phyloP scores from a whole-genome alignment of 2,888 invertebrate genomes.

The Himalopsyche tibetana region DNA sequence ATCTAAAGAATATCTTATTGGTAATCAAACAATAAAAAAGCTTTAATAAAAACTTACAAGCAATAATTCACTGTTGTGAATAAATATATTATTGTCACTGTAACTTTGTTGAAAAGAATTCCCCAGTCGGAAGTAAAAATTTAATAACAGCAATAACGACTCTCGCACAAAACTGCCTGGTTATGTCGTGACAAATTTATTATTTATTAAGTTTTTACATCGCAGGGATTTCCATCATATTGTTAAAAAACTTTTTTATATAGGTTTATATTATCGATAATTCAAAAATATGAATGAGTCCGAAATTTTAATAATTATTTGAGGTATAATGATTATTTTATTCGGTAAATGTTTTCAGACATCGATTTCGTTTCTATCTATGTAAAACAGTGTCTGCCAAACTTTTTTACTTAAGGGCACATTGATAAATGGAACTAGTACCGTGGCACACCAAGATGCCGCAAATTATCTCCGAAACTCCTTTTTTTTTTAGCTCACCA shows the following conservation, averaged over 20 bases:
- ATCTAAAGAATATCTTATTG: background rate
- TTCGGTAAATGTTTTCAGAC: too few species aligned
- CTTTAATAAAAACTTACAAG: background rate
- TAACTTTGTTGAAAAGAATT: background rate
- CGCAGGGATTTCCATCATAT: background rate
- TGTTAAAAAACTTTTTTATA: background rate
- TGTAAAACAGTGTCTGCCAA: too few species aligned
- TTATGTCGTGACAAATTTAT: slow-evolving; percentile 5
- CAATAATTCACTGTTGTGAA: background rate
- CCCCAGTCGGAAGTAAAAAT: slow-evolving; percentile 4
- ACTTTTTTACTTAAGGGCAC: too few species aligned
- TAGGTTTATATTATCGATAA: too few species aligned
- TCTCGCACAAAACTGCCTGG: background rate
- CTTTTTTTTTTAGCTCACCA: too few species aligned
- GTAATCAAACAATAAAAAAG: background rate
- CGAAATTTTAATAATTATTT: too few species aligned
- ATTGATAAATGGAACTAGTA: too few species aligned
- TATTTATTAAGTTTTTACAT: background rate
- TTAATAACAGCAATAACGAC: background rate
- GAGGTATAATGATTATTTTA: too few species aligned
- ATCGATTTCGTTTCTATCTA: too few species aligned
- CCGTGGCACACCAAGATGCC: too few species aligned
- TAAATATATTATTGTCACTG: background rate
- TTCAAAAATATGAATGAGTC: too few species aligned
- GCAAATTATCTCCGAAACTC: too few species aligned